Conservation (phyloP, 37 sponge, comb jelly and placozoan genomes). For the Petrosia ficiformis region DNA sequence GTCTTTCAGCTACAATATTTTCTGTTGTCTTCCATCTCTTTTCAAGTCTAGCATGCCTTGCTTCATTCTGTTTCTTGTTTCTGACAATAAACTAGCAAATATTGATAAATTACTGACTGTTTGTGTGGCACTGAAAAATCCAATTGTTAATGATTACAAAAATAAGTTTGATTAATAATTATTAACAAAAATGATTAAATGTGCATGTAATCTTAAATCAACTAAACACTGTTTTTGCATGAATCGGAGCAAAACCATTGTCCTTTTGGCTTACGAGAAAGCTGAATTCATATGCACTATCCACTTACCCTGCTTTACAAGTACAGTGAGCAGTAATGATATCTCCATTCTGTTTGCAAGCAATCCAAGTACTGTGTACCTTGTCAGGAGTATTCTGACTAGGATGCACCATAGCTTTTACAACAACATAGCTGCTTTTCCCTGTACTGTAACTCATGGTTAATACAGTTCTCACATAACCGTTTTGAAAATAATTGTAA, state of each 20-base stretch:
- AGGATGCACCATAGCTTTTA: constrained; percentile 34
- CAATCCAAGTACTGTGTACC: constrained; percentile 25
- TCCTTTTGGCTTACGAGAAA: constrained; percentile 10
- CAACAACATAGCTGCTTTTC: background rate
- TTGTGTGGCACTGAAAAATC: too few species aligned
- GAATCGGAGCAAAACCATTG: background rate
- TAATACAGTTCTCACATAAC: constrained; percentile 28
- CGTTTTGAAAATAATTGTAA: constrained; percentile 33
- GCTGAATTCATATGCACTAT: background rate
- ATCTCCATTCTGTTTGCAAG: background rate
- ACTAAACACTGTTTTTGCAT: constrained; percentile 2
- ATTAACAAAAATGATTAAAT: too few species aligned
- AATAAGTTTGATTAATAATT: too few species aligned
- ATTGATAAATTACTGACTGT: too few species aligned
- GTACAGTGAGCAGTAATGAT: constrained; percentile 27
- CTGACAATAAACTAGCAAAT: too few species aligned
- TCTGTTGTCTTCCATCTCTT: too few species aligned
- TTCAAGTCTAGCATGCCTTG: too few species aligned
- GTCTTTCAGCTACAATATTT: too few species aligned
- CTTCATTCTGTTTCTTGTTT: too few species aligned
- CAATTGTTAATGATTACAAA: too few species aligned
- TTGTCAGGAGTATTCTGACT: constrained; percentile 17
- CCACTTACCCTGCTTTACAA: constrained; percentile 22
- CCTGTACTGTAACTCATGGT: constrained; percentile 1
- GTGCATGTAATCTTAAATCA: too few species aligned